Evolutionary conservation across 2,113 vertebrate species (phyloP), one percentile per base, ranked within the genome.

Genomic region (Brachypteracias leptosomus): DNA sequence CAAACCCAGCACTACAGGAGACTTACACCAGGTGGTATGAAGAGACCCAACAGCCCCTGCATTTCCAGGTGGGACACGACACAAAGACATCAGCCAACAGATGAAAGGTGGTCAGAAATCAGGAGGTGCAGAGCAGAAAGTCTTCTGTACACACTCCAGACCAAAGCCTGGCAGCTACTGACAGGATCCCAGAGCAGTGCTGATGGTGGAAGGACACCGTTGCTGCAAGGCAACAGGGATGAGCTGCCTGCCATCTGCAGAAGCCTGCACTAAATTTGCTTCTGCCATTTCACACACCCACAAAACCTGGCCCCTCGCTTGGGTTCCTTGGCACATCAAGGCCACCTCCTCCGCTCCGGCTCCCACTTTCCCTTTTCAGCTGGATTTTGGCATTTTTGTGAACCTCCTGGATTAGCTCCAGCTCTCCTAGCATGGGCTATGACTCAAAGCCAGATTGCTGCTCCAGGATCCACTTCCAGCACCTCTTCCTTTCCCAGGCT

Each of bases 341-440:
- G 84, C 88, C 63, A 13, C 65, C 76, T 94, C 85, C 78, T 85
- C 62, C 0, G 0, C 55, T 88, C 71, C 15, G 89, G 46, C 79
- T 73, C 73, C 85, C 47, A 29, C 57, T 47, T 77, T 21, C 36
- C 25, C 61, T 72, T 29, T 46, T 55, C 72, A 93, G 84, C 9
- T 47, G 65, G 58, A 63, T 77, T 70, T 61, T 91, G 74, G 66
- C 7, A 11, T 57, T 92, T 74, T 68, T 78, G 66, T 5, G 5
- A 82, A 71, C 58, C 47, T 91, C 59, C 33, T 85, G 89, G 93
- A 31, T 86, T 42, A 80, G 33, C 44, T 96, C 89, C 42, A 93
- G 80, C 47, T 77, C 62, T 17, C 40, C 46, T 26, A 73, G 38
- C 46, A 35, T 0, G 1, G 42, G 28, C 88, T 85, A 65, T 52